A percentile compares a stretch with the other conserved stretches of the same genome.
Conservation (phyloP, 2,113 vertebrate genomes). For the Phyllostomus discolor region DNA sequence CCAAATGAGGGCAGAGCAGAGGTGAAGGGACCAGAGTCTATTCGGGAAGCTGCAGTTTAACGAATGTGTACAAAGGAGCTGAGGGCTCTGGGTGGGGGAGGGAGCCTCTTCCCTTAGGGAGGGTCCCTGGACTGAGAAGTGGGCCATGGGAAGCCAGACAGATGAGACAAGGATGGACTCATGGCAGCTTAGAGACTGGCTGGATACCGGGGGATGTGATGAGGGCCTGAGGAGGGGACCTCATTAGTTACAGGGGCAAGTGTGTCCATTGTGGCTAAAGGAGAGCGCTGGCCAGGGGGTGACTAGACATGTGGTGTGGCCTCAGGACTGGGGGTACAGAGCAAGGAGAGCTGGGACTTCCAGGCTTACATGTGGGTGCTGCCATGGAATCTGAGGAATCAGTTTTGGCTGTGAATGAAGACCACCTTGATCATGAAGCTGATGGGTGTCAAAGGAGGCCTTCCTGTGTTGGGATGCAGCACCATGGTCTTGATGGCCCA, state of each 20-base stretch:
- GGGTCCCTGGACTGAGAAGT: not conserved
- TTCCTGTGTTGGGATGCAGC: not conserved
- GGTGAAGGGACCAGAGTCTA: not conserved
- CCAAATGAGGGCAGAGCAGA: not conserved
- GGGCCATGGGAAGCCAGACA: not conserved
- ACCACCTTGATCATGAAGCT: not conserved
- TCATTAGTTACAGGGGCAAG: not conserved
- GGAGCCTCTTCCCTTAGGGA: not conserved
- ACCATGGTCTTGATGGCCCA: not conserved
- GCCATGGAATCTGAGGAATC: not conserved
- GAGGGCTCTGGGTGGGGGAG: too few species aligned
- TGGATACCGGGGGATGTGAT: fast-evolving
- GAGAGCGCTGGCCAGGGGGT: not conserved
- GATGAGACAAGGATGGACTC: too few species aligned
- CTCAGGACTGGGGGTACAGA: not conserved
- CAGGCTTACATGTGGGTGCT: not conserved
- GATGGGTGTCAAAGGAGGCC: not conserved
- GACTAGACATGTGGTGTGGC: not conserved
- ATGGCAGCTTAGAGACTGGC: not conserved
- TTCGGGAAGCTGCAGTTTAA: not conserved
- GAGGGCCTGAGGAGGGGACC: not conserved
- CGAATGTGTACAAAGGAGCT: not conserved
- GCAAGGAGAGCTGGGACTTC: not conserved
- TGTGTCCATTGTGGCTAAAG: too few species aligned
- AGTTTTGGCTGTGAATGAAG: not conserved